These are phyloP conservation scores for Incurvaria masculella DNA, from an alignment of 2,888 invertebrate species.

Conservation along the genomic window DNA sequence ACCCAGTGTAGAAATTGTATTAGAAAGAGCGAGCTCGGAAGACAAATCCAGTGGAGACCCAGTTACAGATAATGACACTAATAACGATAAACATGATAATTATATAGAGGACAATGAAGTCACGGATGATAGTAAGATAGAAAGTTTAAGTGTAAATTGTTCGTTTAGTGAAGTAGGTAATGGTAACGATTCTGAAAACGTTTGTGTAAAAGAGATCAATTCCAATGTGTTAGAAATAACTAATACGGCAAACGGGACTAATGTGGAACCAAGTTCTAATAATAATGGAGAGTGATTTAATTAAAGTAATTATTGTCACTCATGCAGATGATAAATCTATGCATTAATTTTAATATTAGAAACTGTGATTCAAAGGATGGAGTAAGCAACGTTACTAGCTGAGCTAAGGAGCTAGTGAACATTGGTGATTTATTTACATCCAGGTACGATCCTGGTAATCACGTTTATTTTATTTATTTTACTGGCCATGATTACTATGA, in stretches of 20 bases:
- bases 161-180: conserved; percentile 18
- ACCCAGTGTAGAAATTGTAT: conserved; percentile 35
- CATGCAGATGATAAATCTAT: too few species aligned
- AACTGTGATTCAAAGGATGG: too few species aligned
- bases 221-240: conserved; percentile 36
- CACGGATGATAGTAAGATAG: conserved; percentile 12
- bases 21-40: conserved; percentile 20
- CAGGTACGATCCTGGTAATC: too few species aligned
- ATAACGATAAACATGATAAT: conserved; percentile 25
- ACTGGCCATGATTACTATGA: too few species aligned
- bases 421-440: too few species aligned
- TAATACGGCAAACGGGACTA: conserved; percentile 21
- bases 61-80: neutral
- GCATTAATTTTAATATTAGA: too few species aligned
- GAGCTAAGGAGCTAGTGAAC: too few species aligned
- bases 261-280: conserved; percentile 27
- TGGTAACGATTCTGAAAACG: conserved; percentile 23
- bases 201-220: conserved; percentile 41
- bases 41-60: neutral
- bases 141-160: conserved; percentile 25
- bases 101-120: neutral
- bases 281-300: conserved; percentile 28
- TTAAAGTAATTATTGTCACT: too few species aligned
- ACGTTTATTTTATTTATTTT: too few species aligned
- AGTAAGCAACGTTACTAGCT: too few species aligned